Evolutionary conservation across 2,888 invertebrate species (phyloP), one percentile per base, ranked within the genome.

Genomic region (Drosophila limbata): DNA sequence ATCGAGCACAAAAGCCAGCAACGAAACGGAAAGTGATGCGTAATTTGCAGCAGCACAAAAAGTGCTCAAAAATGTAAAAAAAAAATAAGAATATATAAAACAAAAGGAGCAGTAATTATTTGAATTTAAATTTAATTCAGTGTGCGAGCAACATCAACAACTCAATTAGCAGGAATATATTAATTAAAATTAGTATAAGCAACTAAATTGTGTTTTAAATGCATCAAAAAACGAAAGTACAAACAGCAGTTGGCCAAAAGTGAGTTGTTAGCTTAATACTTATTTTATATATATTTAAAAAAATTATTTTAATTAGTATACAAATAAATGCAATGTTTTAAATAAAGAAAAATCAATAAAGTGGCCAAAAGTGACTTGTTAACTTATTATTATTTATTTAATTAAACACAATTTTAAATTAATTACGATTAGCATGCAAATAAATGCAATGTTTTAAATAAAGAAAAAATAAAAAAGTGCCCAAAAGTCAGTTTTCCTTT

Each of bases 1-100:
- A 56, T 48, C 60, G 69, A 78, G 65, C 73, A 77, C 59, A 57
- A 77, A 55, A 74, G 35, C 64, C 74, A 56, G 73, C 73, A 81
- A 86, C 73, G 84, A 84, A 84, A 84, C 75, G 60, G 84, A 84
- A 84, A 84, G 87, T 84, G 84, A 84, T 86, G 84, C 84, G 84
- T 84, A 84, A 86, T 84, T 84, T 74, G 79, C 69, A 81, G 67
- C 25, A 81, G 67, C 69, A 55, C 65, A 50, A 61, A 73, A 69
- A 65, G 62, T 53, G 28, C 48, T 56, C 63, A 59, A 60, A 17
- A 51, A 60, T 44, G 55, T 47, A 35, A 35, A 42, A 44, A 19
- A 17, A 3, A 25, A 28, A 19, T 10, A 15, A 10, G 0, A 10
- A 11, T 6, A 21, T 44, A 56, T 21, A 57, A 53, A 67, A 50